Evolutionary conservation across 1,140 invertebrate genomes (phyloP).

Genomic region (Drosophila repleta): DNA sequence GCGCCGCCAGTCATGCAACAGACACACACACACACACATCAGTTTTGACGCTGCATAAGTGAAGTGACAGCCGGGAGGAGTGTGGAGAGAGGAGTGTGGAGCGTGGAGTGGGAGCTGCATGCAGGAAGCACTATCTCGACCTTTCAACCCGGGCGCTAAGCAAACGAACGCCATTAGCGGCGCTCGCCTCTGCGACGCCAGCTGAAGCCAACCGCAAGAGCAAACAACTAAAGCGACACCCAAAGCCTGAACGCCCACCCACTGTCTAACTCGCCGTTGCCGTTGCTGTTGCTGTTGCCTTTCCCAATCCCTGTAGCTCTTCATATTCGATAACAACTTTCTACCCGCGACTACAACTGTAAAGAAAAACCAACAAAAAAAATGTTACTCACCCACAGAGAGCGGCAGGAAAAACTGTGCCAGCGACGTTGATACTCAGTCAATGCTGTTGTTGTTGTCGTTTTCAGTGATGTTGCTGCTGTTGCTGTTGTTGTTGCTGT

Average conservation of each 20-base stretch:
- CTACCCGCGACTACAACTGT: conserved; percentile 50
- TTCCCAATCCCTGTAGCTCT: conserved; percentile 14
- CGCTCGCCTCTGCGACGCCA: conserved; percentile 43
- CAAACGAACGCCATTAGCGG: conserved; percentile 46
- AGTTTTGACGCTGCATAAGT: conserved; percentile 59
- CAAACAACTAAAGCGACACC: conserved; percentile 33
- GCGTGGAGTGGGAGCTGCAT: not conserved
- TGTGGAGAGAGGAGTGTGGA: not conserved
- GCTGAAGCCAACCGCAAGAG: conserved; percentile 14
- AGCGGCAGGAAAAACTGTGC: conserved; percentile 64
- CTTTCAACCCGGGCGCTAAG: conserved; percentile 54
- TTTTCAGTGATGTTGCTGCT: conserved; percentile 18
- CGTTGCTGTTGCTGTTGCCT: not conserved
- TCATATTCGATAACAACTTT: conserved; percentile 79
- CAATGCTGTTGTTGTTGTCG: conserved; percentile 40
- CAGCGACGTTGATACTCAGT: conserved; percentile 46
- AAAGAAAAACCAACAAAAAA: too few relatives aligned
- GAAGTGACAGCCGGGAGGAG: conserved; percentile 27
- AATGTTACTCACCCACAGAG: conserved; percentile 72
- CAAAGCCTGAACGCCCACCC: conserved; percentile 45
- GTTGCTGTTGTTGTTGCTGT: conserved; percentile 34
- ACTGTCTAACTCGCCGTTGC: conserved; percentile 9
- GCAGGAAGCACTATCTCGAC: conserved; percentile 45
- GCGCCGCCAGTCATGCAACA: conserved; percentile 41
- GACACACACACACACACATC: conserved; percentile 20